Evolutionary conservation across 2,888 invertebrate genomes (phyloP).

Genomic region (Leistus spinibarbis): DNA sequence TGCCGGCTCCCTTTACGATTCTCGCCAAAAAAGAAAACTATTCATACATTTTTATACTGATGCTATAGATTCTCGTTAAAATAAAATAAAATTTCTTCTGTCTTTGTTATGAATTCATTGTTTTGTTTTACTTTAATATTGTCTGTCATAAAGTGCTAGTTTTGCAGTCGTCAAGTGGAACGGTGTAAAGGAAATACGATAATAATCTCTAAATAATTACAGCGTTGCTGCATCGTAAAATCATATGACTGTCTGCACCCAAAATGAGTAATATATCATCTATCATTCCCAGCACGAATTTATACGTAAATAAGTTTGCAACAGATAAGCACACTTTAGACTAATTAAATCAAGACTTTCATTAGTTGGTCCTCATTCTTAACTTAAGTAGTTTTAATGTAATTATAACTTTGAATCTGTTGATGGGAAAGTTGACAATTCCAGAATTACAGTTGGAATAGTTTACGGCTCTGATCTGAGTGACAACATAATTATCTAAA

Average conservation of each 20-base stretch:
- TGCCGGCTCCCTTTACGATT: neutral
- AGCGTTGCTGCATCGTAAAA: neutral
- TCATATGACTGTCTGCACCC: neutral
- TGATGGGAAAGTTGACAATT: constrained; percentile 12
- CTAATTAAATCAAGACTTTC: constrained; percentile 17
- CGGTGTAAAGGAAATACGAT: neutral
- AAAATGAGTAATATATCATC: neutral
- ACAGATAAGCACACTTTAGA: neutral
- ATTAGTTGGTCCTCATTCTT: constrained; percentile 6
- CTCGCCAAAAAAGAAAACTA: neutral
- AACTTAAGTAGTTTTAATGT: neutral
- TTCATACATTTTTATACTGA: neutral
- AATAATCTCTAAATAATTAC: neutral
- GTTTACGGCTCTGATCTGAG: neutral
- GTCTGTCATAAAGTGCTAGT: neutral
- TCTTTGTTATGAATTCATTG: neutral
- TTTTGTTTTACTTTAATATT: neutral
- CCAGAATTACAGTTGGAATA: neutral
- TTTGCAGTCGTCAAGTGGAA: neutral
- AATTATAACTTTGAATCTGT: constrained; percentile 16
- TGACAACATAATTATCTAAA: neutral
- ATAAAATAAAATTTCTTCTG: too few species aligned
- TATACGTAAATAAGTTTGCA: neutral
- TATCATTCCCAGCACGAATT: neutral
- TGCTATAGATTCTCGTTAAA: neutral